These are phyloP conservation scores for Thumatha senex DNA, from an alignment of 2,888 invertebrate species.

Conservation along the genomic window DNA sequence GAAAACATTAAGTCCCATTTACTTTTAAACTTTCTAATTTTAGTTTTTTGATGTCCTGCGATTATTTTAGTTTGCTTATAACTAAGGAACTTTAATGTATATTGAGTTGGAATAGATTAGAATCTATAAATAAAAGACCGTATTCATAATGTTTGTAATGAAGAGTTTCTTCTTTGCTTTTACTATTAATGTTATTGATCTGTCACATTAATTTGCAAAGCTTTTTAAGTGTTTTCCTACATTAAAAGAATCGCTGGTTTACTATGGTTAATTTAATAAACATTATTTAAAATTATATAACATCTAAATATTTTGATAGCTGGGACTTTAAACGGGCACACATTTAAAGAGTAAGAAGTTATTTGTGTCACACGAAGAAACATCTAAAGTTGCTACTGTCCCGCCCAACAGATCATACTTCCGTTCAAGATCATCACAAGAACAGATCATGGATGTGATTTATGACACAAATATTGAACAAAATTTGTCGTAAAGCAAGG, in stretches of 20 bases:
- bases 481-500: constrained; percentile 67
- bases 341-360: constrained; percentile 47
- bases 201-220: not conserved
- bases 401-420: constrained; percentile 49
- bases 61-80: constrained; percentile 50
- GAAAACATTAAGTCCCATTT: constrained; percentile 52
- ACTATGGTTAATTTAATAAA: constrained; percentile 26
- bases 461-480: constrained; percentile 68
- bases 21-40: constrained; percentile 60
- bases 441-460: constrained; percentile 65
- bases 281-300: constrained; percentile 34
- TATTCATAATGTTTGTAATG: constrained; percentile 15
- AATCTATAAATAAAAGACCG: constrained; percentile 18
- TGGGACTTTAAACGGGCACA: constrained; percentile 27
- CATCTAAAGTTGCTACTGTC: constrained; percentile 24
- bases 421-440: constrained; percentile 47
- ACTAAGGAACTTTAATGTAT: constrained; percentile 46
- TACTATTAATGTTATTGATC: not conserved
- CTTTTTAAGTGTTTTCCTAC: not conserved
- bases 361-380: constrained; percentile 40
- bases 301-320: constrained; percentile 41
- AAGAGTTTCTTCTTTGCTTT: not conserved
- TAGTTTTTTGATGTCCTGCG: constrained; percentile 65
- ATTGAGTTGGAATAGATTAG: constrained; percentile 26
- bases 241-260: constrained; percentile 9